A percentile compares a stretch with the other conserved stretches of the same genome.
phyloP scores from a whole-genome alignment of 1,140 invertebrate genomes.

The Drosophila obscura region DNA sequence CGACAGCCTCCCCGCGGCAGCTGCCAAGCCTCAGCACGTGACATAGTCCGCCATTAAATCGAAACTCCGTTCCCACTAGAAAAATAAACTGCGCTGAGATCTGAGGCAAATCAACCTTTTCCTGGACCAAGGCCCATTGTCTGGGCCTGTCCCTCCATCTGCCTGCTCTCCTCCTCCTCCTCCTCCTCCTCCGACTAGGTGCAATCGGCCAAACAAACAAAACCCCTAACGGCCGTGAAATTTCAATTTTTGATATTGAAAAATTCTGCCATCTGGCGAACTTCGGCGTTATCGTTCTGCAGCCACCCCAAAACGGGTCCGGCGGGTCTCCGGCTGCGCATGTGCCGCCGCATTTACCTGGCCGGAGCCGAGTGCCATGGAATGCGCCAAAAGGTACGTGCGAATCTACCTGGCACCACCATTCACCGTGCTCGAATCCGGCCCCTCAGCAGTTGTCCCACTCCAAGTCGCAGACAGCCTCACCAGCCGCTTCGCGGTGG shows the following conservation, averaged over 20 bases:
- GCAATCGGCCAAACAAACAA: slow-evolving; percentile 52
- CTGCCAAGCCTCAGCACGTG: slow-evolving; percentile 43
- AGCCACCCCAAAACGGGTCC: slow-evolving; percentile 59
- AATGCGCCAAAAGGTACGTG: slow-evolving; percentile 77
- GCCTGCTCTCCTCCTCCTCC: slow-evolving; percentile 13
- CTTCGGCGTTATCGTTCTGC: slow-evolving; percentile 19
- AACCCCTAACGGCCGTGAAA: slow-evolving; percentile 70
- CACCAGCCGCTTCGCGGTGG: slow-evolving; percentile 50
- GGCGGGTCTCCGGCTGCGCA: slow-evolving; percentile 12
- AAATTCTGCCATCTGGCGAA: slow-evolving; percentile 52
- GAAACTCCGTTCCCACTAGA: slow-evolving; percentile 24
- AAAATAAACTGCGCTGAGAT: slow-evolving; percentile 51
- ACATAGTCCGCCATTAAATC: slow-evolving; percentile 36
- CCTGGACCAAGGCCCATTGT: slow-evolving; percentile 16
- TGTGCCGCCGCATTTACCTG: slow-evolving; percentile 70
- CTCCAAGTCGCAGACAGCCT: slow-evolving; percentile 59
- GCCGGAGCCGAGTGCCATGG: slow-evolving; percentile 58
- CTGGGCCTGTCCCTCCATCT: slow-evolving; percentile 26
- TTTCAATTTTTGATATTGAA: slow-evolving; percentile 47
- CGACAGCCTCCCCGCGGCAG: slow-evolving; percentile 1
- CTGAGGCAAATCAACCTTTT: slow-evolving; percentile 65
- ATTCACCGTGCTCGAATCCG: neutral
- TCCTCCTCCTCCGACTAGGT: slow-evolving; percentile 43
- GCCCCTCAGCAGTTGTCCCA: slow-evolving; percentile 48
- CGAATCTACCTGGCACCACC: slow-evolving; percentile 77